Percentiles rank a stretch among this genome's conserved stretches.
Conservation (phyloP, 2,888 invertebrate species). For the Phyllotreta striolata region DNA sequence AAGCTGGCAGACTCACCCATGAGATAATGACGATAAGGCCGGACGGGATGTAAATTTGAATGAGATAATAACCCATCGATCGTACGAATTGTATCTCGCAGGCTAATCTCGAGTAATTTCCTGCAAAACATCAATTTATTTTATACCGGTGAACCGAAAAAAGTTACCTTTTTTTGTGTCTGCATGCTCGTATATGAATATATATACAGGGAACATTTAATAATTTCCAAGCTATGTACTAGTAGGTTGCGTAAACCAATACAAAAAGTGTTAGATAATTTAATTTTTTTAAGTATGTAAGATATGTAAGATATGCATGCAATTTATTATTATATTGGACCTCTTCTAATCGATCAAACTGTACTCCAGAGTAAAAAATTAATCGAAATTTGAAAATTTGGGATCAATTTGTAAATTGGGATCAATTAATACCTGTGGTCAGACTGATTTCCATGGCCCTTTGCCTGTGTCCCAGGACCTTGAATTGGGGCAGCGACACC, state of each 20-base stretch:
- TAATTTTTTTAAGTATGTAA: too few relatives aligned
- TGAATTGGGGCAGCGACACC: conserved; percentile 97
- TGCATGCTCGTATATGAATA: too few relatives aligned
- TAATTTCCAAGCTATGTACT: too few relatives aligned
- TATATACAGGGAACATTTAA: too few relatives aligned
- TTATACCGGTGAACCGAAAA: not conserved
- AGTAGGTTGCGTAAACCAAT: too few relatives aligned
- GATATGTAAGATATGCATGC: conserved; percentile 2
- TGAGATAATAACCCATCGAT: conserved; percentile 98
- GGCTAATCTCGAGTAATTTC: conserved; percentile 95
- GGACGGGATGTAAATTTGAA: conserved; percentile 98
- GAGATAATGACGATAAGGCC: conserved; percentile 96
- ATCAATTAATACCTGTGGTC: conserved; percentile 80
- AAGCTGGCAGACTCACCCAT: conserved; percentile 87
- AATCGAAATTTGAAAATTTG: too few relatives aligned
- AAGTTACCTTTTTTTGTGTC: not conserved
- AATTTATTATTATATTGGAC: too few relatives aligned
- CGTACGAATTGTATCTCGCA: conserved; percentile 97
- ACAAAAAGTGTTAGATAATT: too few relatives aligned
- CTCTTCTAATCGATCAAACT: too few relatives aligned
- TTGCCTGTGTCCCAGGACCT: conserved; percentile 96
- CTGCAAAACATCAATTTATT: conserved; percentile 62
- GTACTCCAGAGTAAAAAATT: too few relatives aligned
- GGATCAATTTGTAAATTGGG: too few relatives aligned
- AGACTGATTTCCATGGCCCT: conserved; percentile 96